phyloP scores from a whole-genome alignment of 2,888 invertebrate genomes.

The Nomada lathburiana region DNA sequence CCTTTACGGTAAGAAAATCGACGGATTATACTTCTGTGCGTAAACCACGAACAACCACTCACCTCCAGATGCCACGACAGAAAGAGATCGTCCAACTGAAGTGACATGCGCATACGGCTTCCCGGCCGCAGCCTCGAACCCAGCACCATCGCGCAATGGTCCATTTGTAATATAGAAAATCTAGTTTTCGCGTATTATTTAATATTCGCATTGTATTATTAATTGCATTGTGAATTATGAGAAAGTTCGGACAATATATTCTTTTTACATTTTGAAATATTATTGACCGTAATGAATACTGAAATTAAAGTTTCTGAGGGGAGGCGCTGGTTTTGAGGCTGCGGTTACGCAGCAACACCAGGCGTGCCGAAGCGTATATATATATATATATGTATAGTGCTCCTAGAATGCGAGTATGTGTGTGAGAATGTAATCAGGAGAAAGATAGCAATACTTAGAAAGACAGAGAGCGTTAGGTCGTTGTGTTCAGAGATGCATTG shows the following conservation, averaged over 20 bases:
- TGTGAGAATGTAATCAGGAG: slow-evolving; percentile 25
- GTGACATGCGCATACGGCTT: slow-evolving; percentile 82
- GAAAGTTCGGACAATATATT: not conserved
- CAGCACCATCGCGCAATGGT: slow-evolving; percentile 73
- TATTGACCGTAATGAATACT: not conserved
- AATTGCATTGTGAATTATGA: not conserved
- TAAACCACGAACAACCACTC: slow-evolving; percentile 80
- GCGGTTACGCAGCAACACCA: slow-evolving; percentile 65
- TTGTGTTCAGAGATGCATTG: slow-evolving; percentile 48
- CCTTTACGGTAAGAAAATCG: slow-evolving; percentile 64
- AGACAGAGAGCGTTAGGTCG: slow-evolving; percentile 22
- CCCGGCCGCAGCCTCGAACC: slow-evolving; percentile 72
- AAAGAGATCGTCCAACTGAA: slow-evolving; percentile 82
- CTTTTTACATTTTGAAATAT: not conserved
- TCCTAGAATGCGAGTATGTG: slow-evolving; percentile 40
- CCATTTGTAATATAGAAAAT: slow-evolving; percentile 54
- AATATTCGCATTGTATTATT: not conserved
- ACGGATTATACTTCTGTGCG: slow-evolving; percentile 75
- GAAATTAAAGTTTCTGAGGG: slow-evolving; percentile 33
- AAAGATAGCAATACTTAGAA: slow-evolving; percentile 30
- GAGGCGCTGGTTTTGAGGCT: slow-evolving; percentile 74
- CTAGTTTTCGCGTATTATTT: not conserved
- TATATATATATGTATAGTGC: slow-evolving; percentile 37
- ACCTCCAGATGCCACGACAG: slow-evolving; percentile 84
- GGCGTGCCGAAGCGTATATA: slow-evolving; percentile 50